A percentile compares a stretch with the other conserved stretches of the same genome.
phyloP scores from a whole-genome alignment of 2,113 vertebrate species.

The Riparia riparia region DNA sequence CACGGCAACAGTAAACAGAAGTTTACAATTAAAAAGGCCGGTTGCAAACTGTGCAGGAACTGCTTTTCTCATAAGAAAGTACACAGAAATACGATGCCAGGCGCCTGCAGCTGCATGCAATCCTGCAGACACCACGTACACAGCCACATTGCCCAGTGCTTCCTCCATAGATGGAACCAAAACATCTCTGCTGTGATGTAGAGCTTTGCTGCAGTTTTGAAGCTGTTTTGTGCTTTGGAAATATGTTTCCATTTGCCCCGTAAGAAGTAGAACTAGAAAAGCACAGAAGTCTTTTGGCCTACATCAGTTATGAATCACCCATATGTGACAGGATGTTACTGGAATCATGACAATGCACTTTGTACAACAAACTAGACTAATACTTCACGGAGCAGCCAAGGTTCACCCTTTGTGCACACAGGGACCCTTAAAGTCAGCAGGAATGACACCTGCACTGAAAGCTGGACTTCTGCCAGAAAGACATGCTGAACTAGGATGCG shows the following conservation, averaged over 20 bases:
- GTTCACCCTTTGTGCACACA: not conserved
- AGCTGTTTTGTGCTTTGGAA: not conserved
- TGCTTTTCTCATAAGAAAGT: not conserved
- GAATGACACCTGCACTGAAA: not conserved
- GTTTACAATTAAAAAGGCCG: slow-evolving; percentile 19
- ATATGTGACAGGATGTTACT: not conserved
- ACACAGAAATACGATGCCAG: not conserved
- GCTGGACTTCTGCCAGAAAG: not conserved
- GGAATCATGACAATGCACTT: not conserved
- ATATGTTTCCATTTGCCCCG: not conserved
- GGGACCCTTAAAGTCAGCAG: not conserved
- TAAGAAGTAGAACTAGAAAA: not conserved
- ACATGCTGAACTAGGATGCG: not conserved
- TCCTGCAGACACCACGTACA: not conserved
- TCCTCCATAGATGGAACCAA: not conserved
- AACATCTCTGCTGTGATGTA: not conserved
- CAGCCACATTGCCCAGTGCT: not conserved
- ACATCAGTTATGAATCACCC: not conserved
- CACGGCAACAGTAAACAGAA: not conserved
- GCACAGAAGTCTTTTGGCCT: not conserved
- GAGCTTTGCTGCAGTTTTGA: not conserved
- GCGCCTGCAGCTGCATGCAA: not conserved
- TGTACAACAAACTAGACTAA: not conserved
- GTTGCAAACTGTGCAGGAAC: not conserved
- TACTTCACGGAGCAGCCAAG: not conserved